Conservation (phyloP, 2,797 vertebrate species). For the Buceros bicornis region DNA sequence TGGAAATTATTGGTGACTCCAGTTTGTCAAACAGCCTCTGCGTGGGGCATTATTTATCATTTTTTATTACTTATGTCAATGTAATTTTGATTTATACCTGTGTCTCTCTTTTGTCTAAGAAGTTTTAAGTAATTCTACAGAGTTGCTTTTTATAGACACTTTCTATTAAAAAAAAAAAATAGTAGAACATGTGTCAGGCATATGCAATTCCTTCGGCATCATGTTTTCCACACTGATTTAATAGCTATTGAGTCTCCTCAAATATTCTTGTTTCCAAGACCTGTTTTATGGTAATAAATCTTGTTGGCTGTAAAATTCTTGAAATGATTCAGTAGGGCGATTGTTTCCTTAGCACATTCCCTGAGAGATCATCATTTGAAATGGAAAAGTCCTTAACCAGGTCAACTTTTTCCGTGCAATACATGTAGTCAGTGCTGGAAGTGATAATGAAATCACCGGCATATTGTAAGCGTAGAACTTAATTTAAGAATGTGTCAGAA, state of each 20-base stretch:
- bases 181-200: constrained; percentile 46
- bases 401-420: background rate
- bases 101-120: background rate
- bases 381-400: constrained; percentile 36
- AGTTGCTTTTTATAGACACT: background rate
- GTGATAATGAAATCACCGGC: background rate
- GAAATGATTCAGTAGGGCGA: constrained; percentile 44
- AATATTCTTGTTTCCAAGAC: constrained; percentile 42
- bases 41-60: background rate
- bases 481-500: no score
- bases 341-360: constrained; percentile 43
- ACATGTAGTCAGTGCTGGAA: background rate
- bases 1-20: constrained; percentile 10
- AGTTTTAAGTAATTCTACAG: background rate
- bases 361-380: background rate
- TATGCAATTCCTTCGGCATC: constrained; percentile 60
- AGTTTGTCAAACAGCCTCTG: background rate
- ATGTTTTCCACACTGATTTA: constrained; percentile 68
- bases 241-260: constrained; percentile 60
- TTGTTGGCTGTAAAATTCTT: constrained; percentile 57
- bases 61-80: background rate
- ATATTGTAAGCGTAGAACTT: no score
- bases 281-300: constrained; percentile 55
- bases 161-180: background rate
- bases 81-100: background rate